Percentiles rank a stretch among this genome's conserved stretches.
These are phyloP conservation scores for Heterodera carotae DNA, from an alignment of 1,140 invertebrate genomes.

Conservation along the genomic window DNA sequence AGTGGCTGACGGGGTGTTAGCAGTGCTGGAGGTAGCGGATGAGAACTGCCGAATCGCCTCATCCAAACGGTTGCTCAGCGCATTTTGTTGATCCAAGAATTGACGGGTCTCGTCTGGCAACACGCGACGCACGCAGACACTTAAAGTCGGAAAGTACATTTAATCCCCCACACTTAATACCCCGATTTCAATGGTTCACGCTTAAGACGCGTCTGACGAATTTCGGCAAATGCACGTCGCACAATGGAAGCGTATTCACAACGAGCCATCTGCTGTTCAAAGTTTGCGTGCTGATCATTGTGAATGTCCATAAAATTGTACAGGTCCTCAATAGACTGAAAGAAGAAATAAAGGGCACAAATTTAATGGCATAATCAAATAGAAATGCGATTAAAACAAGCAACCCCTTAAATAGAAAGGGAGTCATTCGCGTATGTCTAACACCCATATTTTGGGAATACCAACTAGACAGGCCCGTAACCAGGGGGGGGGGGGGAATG, in stretches of 20 bases:
- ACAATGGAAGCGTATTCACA: slow-evolving; percentile 34
- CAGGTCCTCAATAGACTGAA: slow-evolving; percentile 39
- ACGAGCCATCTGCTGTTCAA: slow-evolving; percentile 37
- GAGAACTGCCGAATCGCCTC: slow-evolving; percentile 1
- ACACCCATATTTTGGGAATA: neutral
- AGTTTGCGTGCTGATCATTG: slow-evolving; percentile 27
- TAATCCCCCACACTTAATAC: neutral
- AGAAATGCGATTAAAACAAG: no score
- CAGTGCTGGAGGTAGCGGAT: neutral
- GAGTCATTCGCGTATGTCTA: no score
- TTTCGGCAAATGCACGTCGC: slow-evolving; percentile 35
- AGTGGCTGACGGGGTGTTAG: neutral
- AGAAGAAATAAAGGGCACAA: neutral
- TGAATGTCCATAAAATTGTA: slow-evolving; percentile 47
- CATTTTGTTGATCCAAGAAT: slow-evolving; percentile 33
- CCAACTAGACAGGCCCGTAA: no score
- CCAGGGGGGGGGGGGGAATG: no score
- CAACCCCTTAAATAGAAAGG: no score
- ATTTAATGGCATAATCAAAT: no score
- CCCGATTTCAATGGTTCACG: slow-evolving; percentile 25
- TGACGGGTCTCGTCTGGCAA: slow-evolving; percentile 26
- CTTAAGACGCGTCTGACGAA: slow-evolving; percentile 31
- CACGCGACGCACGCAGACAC: slow-evolving; percentile 33
- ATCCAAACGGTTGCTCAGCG: slow-evolving; percentile 19
- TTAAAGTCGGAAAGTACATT: slow-evolving; percentile 8